A percentile compares a stretch with the other conserved stretches of the same genome.
Conservation (phyloP, 2,888 invertebrate species). For the Dasysyrphus albostriatus region DNA sequence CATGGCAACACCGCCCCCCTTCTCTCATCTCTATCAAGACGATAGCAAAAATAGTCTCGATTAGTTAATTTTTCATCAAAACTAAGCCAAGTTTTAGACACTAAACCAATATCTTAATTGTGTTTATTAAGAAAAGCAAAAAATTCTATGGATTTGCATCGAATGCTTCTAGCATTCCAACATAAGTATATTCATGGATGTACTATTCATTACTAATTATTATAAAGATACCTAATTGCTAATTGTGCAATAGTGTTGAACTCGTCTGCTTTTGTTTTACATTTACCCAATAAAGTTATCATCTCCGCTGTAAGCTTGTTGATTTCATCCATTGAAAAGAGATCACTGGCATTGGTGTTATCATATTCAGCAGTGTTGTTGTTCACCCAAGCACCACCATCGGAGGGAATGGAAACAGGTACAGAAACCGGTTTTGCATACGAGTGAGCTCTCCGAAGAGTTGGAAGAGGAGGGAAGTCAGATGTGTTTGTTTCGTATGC, state of each 20-base stretch:
- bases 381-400: not conserved
- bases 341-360: not conserved
- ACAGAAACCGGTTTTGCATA: not conserved
- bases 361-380: not conserved
- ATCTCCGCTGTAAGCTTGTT: not conserved
- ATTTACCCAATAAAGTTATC: conserved; percentile 1
- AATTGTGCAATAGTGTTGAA: conserved; percentile 1
- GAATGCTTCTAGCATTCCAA: conserved; percentile 10
- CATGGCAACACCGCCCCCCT: not conserved
- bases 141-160: not conserved
- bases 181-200: not conserved
- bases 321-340: not conserved
- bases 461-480: not conserved
- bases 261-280: not conserved
- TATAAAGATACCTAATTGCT: conserved; percentile 1
- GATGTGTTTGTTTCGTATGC: too few species aligned
- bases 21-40: not conserved
- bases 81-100: not conserved
- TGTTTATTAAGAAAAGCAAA: conserved; percentile 7
- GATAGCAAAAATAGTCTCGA: not conserved
- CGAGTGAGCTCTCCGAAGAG: not conserved
- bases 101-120: not conserved
- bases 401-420: too few species aligned
- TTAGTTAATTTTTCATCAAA: not conserved
- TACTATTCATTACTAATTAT: not conserved